These are phyloP conservation scores for Heliconius erato DNA, from an alignment of 2,888 invertebrate genomes.

Conservation along the genomic window DNA sequence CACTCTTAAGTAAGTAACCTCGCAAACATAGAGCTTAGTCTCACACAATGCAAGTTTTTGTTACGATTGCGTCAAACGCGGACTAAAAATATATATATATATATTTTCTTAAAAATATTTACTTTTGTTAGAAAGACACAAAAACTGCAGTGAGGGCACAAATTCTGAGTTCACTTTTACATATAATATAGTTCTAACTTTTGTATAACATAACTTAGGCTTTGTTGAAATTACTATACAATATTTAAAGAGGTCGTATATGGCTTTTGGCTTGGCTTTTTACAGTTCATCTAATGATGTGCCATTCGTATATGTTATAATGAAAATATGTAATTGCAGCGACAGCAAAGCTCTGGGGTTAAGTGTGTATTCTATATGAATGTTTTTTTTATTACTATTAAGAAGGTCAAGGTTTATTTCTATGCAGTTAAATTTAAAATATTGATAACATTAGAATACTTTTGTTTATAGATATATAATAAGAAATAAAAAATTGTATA, in stretches of 20 bases:
- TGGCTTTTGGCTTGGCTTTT: slow-evolving; percentile 29
- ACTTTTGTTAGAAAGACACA: background rate
- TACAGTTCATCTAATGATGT: slow-evolving; percentile 42
- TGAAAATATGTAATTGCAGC: slow-evolving; percentile 39
- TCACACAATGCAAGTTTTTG: no score
- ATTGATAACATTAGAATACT: background rate
- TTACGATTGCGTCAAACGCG: no score
- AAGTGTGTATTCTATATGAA: slow-evolving; percentile 36
- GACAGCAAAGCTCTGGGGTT: slow-evolving; percentile 25
- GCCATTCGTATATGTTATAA: slow-evolving; percentile 38
- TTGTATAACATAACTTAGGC: slow-evolving; percentile 31
- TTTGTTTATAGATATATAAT: no score
- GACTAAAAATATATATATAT: background rate
- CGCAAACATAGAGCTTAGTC: no score
- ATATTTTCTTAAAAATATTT: background rate
- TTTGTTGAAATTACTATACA: slow-evolving; percentile 35
- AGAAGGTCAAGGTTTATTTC: slow-evolving; percentile 42
- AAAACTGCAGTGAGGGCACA: background rate
- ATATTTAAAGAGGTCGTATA: slow-evolving; percentile 39
- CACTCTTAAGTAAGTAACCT: no score
- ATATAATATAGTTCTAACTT: background rate
- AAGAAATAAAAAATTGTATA: no score
- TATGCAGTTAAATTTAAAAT: background rate
- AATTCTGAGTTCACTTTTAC: slow-evolving; percentile 17
- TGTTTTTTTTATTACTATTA: slow-evolving; percentile 24